Evolutionary conservation across 2,888 invertebrate species (phyloP).

Genomic region (Isoperla grammatica): DNA sequence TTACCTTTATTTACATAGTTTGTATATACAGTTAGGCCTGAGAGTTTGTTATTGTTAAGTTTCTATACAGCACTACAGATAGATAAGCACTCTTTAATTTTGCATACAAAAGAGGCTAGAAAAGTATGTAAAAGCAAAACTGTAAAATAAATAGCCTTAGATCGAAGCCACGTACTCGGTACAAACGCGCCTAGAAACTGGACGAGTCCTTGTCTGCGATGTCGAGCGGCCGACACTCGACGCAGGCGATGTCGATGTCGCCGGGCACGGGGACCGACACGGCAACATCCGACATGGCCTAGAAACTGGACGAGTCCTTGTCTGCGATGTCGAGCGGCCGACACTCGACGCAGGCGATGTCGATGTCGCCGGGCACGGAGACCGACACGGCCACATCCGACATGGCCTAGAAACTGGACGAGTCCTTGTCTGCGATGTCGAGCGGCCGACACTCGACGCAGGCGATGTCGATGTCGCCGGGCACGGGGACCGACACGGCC

Average conservation of each 20-base stretch:
- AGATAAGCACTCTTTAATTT: too few species aligned
- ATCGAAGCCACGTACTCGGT: too few species aligned
- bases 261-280: neutral
- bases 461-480: conserved; percentile 8
- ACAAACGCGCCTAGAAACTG: conserved; percentile 8
- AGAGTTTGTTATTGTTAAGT: too few species aligned
- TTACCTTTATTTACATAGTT: too few species aligned
- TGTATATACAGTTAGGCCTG: too few species aligned
- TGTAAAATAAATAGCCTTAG: too few species aligned
- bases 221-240: neutral
- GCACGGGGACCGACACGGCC: neutral
- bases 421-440: neutral
- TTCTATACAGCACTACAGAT: too few species aligned
- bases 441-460: neutral
- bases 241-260: conserved; percentile 12
- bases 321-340: neutral
- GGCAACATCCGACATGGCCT: neutral
- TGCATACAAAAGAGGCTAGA: too few species aligned
- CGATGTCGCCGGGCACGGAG: conserved; percentile 5
- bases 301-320: conserved; percentile 10
- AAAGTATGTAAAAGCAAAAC: too few species aligned
- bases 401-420: neutral
- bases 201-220: conserved; percentile 6
- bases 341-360: conserved; percentile 7
- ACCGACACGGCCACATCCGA: neutral